Evolutionary conservation across 2,113 vertebrate genomes (phyloP).

Genomic region (Corvus cornix): DNA sequence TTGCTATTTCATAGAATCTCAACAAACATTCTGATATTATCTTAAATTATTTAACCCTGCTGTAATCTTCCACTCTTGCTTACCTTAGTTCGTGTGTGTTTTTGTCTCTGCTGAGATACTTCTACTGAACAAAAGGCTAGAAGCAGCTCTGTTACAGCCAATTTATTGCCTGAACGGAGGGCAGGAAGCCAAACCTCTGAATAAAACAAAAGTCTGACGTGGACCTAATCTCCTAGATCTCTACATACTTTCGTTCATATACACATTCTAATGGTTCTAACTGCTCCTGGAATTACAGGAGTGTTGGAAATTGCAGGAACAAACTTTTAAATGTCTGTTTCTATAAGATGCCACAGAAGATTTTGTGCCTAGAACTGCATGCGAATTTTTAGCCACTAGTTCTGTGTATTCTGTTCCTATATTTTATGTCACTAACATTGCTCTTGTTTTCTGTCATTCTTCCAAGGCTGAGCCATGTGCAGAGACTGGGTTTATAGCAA

Average conservation of each 20-base stretch:
- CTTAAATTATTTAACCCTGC: not conserved
- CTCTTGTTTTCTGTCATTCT: not conserved
- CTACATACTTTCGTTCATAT: not conserved
- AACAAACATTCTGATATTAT: not conserved
- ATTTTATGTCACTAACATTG: not conserved
- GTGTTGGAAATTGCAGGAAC: not conserved
- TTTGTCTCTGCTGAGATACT: not conserved
- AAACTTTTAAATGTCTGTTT: not conserved
- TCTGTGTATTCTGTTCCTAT: not conserved
- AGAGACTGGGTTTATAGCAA: not conserved
- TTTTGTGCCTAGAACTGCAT: not conserved
- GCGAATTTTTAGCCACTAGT: not conserved
- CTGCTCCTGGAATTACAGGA: not conserved
- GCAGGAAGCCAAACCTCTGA: constrained; percentile 31
- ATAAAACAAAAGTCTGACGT: not conserved
- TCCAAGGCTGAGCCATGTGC: not conserved
- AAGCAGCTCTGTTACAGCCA: not conserved
- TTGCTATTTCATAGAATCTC: not conserved
- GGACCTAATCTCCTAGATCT: not conserved
- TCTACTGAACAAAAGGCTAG: not conserved
- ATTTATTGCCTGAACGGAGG: constrained; percentile 47
- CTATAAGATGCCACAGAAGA: not conserved
- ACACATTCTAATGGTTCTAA: not conserved
- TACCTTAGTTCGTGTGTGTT: constrained; percentile 13
- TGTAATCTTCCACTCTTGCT: not conserved